Evolutionary conservation across 2,888 invertebrate species (phyloP), one percentile per base, ranked within the genome.

Genomic region (Agonopterix heracliana): DNA sequence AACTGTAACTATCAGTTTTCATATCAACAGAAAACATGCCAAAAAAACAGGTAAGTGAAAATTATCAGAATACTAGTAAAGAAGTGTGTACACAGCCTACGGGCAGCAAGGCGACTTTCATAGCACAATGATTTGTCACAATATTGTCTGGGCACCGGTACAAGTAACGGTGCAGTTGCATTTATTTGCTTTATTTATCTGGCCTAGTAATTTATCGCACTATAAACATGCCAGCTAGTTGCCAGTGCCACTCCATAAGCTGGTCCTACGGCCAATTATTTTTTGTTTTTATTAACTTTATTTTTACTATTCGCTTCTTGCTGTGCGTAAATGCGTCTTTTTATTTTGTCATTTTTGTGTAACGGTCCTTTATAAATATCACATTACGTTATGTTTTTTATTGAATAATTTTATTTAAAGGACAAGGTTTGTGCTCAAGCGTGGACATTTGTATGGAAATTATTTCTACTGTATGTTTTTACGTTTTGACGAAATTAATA

Each of bases 121-220:
- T 55, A 56, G 50, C 45, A 54, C 48, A 59, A 60, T 68, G 64
- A 72, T 73, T 74, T 75, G 75, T 76, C 69, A 64, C 68, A 64
- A 62, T 65, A 70, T 61, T 57, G 66, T 56, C 55, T 54, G 54
- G 62, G 59, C 68, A 66, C 57, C 64, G 71, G 66, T 65, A 63
- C 59, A 48, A 44, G 48, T 80, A 87, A 85, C 86, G 83, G 87
- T 76, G 63, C 48, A 45, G 55, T 59, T 53, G 54, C 55, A 50
- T 65, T 67, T 64, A 62, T 70, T 67, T 74, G 61, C 56, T 71
- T 64, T 71, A 63, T 74, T 72, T 75, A 66, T 62, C 63, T 62
- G 60, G 57, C 62, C 67, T 71, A 69, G 71, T 70, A 70, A 74
- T 72, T 68, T 70, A 68, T 63, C 54, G 62, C 64, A 63, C 64